A percentile compares a stretch with the other conserved stretches of the same genome.
These are phyloP conservation scores for Elephantulus edwardii DNA, from an alignment of 2,113 vertebrate species.

Conservation along the genomic window DNA sequence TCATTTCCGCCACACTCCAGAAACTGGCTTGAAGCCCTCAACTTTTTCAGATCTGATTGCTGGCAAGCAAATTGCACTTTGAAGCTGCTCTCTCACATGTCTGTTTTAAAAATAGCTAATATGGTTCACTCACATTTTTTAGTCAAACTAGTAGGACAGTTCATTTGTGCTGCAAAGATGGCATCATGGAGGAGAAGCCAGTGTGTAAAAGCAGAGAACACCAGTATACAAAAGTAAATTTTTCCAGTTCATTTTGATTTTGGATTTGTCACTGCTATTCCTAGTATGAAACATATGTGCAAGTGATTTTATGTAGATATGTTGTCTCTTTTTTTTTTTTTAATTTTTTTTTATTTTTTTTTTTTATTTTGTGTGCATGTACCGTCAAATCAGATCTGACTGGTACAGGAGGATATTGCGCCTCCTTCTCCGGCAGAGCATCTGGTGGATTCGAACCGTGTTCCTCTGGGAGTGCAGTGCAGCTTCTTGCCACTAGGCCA, in stretches of 20 bases:
- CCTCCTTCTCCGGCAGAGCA: too few relatives aligned
- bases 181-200: neutral
- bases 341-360: too few relatives aligned
- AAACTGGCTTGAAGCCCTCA: constrained; percentile 50
- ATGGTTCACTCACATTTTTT: constrained; percentile 10
- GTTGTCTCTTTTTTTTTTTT: too few relatives aligned
- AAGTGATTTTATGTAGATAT: neutral
- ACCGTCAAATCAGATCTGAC: too few relatives aligned
- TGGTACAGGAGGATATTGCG: too few relatives aligned
- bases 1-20: constrained; percentile 51
- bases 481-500: too few relatives aligned
- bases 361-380: too few relatives aligned
- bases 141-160: neutral
- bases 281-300: neutral
- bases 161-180: neutral
- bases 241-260: neutral
- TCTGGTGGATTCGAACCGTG: too few relatives aligned
- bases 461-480: too few relatives aligned
- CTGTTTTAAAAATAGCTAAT: constrained; percentile 66
- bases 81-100: constrained; percentile 46
- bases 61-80: constrained; percentile 28
- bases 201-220: neutral
- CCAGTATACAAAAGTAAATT: neutral
- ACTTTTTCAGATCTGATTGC: neutral
- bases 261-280: neutral